These are phyloP conservation scores for Orthosia incerta DNA, from an alignment of 2,888 invertebrate genomes.

Conservation along the genomic window DNA sequence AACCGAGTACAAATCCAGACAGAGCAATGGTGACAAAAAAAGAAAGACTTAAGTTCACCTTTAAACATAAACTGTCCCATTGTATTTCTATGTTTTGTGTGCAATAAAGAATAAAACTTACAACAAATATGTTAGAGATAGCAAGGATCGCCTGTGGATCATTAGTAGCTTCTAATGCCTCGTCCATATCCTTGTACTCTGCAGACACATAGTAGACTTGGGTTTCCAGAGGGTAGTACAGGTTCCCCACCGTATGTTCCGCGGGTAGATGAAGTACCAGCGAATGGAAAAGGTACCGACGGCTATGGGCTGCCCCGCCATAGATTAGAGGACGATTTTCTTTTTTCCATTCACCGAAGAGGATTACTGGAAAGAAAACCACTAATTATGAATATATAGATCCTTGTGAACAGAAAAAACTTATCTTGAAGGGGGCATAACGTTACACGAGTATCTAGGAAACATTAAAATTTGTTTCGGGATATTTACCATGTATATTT, in stretches of 20 bases:
- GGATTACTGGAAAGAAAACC: slow-evolving; percentile 71
- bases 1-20: too few relatives aligned
- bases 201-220: slow-evolving; percentile 80
- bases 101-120: slow-evolving; percentile 44
- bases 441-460: background rate
- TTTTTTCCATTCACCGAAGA: slow-evolving; percentile 76
- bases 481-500: too few relatives aligned
- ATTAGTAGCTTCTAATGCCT: slow-evolving; percentile 71
- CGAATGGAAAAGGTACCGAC: slow-evolving; percentile 82
- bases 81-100: too few relatives aligned
- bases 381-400: background rate
- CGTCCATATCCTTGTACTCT: slow-evolving; percentile 74
- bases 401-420: background rate
- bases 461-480: too few relatives aligned
- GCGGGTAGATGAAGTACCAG: slow-evolving; percentile 80
- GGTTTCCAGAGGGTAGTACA: slow-evolving; percentile 80
- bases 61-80: too few relatives aligned
- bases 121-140: slow-evolving; percentile 79
- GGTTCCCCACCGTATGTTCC: slow-evolving; percentile 78
- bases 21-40: too few relatives aligned
- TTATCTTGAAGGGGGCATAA: background rate
- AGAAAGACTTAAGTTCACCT: too few relatives aligned
- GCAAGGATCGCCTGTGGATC: slow-evolving; percentile 82
- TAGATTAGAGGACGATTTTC: slow-evolving; percentile 74
- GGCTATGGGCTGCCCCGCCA: slow-evolving; percentile 82